Evolutionary conservation across 2,113 vertebrate species (phyloP), one percentile per base, ranked within the genome.

Genomic region (Colinus virginianus): DNA sequence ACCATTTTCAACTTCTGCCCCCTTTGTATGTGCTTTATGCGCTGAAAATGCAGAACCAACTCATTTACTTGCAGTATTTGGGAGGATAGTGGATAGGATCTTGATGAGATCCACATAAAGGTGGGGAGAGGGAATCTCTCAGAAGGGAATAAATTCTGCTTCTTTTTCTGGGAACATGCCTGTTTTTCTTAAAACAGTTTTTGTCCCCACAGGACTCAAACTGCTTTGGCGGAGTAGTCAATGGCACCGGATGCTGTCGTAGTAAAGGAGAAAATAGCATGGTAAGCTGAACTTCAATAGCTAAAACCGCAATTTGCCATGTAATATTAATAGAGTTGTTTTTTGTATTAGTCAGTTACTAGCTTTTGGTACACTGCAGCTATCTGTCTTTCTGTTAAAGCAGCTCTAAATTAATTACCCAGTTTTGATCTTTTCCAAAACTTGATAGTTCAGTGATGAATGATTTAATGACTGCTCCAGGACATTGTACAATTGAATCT

Each of bases 211-310:
- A 98, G 98, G 96, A 97, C 34, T 36, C 72, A 4, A 97, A 97
- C 4, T 99, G 98, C 94, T 99, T 99, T 76, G 97, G 98, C 11
- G 96, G 96, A 46, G 89, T 78, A 30, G 97, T 82, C 38, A 93
- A 92, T 76, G 96, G 88, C 18, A 96, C 96, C 11, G 97, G 97
- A 78, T 99, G 99, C 95, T 99, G 98, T 91, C 93, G 92, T 96
- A 90, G 93, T 72, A 96, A 94, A 74, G 96, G 58, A 43, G 82
- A 78, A 91, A 96, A 94, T 15, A 63, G 48, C 25, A 18, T 1
- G 43, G 97, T 98, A 91, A 96, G 93, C 32, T 77, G 15, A 26
- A 10, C 77, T 55, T 68, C 61, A 59, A 66, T 74, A 75, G 11
- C 25, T 9, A 9, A 61, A 67, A 30, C 13, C 40, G 68, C 12